Evolutionary conservation across 2,113 vertebrate genomes (phyloP).

Genomic region (Sclerurus mexicanus): DNA sequence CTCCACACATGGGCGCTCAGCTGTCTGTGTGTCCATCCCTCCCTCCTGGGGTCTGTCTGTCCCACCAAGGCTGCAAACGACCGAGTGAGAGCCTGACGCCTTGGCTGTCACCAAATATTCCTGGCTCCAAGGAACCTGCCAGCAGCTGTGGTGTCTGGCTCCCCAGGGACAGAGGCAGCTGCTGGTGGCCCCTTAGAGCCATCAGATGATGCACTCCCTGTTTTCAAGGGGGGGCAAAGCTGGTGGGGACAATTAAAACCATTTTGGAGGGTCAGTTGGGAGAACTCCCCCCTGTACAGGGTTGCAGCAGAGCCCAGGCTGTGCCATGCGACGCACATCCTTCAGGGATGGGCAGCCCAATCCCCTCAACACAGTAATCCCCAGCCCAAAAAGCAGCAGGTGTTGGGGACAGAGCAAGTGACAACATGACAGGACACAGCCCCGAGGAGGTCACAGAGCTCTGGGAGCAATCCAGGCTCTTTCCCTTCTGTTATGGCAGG

Average conservation of each 20-base stretch:
- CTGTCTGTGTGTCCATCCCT: background rate
- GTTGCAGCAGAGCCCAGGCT: background rate
- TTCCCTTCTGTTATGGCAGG: accelerated
- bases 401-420: background rate
- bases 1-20: background rate
- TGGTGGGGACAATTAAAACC: background rate
- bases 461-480: background rate
- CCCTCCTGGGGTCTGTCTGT: background rate
- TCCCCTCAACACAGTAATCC: accelerated
- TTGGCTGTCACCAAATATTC: background rate
- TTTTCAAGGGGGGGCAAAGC: background rate
- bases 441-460: accelerated
- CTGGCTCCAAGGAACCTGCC: background rate
- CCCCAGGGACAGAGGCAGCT: background rate
- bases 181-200: background rate
- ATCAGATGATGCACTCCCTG: accelerated
- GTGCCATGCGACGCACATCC: background rate
- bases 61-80: accelerated
- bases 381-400: background rate
- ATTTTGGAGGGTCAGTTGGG: background rate
- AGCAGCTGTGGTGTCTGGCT: accelerated
- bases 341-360: accelerated
- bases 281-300: background rate
- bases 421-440: background rate
- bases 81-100: accelerated